Conservation (phyloP, 2,888 invertebrate genomes). For the Ptychoptera contaminata region DNA sequence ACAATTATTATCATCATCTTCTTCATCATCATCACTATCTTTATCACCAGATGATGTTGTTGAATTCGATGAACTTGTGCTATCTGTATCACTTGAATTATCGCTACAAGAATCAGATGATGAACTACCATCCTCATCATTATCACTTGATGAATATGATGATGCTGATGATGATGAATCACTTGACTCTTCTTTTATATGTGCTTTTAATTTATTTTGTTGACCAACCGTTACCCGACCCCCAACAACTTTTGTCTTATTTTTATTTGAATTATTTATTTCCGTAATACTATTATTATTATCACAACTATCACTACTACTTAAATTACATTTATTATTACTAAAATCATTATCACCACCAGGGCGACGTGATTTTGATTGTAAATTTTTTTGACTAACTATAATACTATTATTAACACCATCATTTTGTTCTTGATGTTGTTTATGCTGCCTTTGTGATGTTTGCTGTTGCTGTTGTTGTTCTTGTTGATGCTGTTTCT, state of each 20-base stretch:
- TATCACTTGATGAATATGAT: slow-evolving; percentile 26
- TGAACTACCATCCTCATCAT: slow-evolving; percentile 21
- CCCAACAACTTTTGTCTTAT: not conserved
- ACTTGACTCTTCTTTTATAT: not conserved
- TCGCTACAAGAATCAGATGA: slow-evolving; percentile 7
- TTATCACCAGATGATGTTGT: slow-evolving; percentile 25
- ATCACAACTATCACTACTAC: slow-evolving; percentile 5
- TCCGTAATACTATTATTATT: not conserved
- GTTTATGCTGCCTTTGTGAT: no score
- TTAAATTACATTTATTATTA: not conserved
- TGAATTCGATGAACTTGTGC: slow-evolving; percentile 23
- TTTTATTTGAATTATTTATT: not conserved
- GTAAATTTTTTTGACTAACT: not conserved
- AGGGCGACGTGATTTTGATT: not conserved
- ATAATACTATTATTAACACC: slow-evolving; percentile 1
- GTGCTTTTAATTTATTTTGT: slow-evolving; percentile 7
- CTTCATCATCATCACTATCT: slow-evolving; percentile 18
- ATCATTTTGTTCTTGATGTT: no score
- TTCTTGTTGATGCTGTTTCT: no score
- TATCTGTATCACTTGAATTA: slow-evolving; percentile 19
- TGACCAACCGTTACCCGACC: not conserved
- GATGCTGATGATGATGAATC: slow-evolving; percentile 25
- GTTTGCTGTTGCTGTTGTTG: no score
- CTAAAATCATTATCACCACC: no score
- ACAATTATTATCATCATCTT: slow-evolving; percentile 22